Evolutionary conservation across 1,140 invertebrate genomes (phyloP), one percentile per base, ranked within the genome.

Genomic region (Lepidurus couesii): DNA sequence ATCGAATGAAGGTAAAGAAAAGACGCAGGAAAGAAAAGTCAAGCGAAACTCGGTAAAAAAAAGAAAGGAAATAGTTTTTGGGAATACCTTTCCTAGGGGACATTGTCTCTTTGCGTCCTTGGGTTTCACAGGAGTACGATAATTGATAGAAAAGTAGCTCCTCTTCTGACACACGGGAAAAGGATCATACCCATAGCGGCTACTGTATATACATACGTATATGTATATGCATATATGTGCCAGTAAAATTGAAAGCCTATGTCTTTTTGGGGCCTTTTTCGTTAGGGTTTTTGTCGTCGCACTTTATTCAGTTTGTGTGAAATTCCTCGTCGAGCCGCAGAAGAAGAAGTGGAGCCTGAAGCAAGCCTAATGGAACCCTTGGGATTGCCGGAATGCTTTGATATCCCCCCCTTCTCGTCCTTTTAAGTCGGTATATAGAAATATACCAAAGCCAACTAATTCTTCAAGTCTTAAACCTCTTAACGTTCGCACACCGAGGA

Each of bases 251-350:
- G 53, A 65, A 65, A 65, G 53, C 53, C 53, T 65, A 65, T 65
- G 4, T 65, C 34, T 34, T 34, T 34, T 34, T 34, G 34, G 21
- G n/a, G 53, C 53, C 53, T 65, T 65, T 21, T 65, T 65, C 7
- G 4, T 13, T 13, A 21, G 53, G 53, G 53, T 65, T 47, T 65
- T 21, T n/a, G 53, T 65, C 53, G 53, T 65, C 53, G 53, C 53
- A 65, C 53, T 65, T 65, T 65, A 65, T 65, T 65, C 53, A 65
- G 16, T 65, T 65, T 65, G 53, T 65, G 53, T 65, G 53, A 65
- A 65, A 65, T 65, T 65, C 53, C 53, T 65, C 53, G 53, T n/a
- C 21, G 53, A 65, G 16, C 21, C 53, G 53, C 16, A 65, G 53
- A 65, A 65, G 53, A 65, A 65, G 53, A 65, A 65, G 53, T 65